Evolutionary conservation across 2,113 vertebrate genomes (phyloP), one percentile per base, ranked within the genome.

Genomic region (Xyliphius kryptos): DNA sequence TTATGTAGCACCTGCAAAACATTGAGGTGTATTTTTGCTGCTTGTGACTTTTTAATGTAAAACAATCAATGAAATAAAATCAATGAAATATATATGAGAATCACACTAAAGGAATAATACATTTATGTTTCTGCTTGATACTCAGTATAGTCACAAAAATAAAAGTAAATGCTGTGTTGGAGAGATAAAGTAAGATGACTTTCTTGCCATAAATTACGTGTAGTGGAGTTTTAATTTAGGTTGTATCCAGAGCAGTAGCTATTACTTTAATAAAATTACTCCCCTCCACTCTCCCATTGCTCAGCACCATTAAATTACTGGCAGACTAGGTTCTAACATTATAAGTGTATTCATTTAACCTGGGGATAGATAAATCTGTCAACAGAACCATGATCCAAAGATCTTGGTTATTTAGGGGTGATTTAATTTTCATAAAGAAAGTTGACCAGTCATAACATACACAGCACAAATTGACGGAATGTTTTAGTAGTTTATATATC

Each of bases 331-430:
- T 65, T 65, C 12, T 56, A 1, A 11, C 21, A 65, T 38, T 65
- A 43, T 11, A 43, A 40, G 54, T 36, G 54, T 57, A 56, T 57
- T 26, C 26, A 66, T 43, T 40, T 43, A 57, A 40, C 63, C 49
- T 50, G 58, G 73, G 71, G 69, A 61, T 68, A 61, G 60, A 74
- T 53, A 21, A 8, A 49, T 46, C 44, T 44, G 2, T 58, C 75
- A 75, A 74, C 76, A 76, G 70, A 52, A 22, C 71, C 66, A 79
- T 58, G 62, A 69, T 75, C 46, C 54, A 63, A 74, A 80, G 74
- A 63, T 61, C 21, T 38, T 65, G 47, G 54, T 68, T 64, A 49
- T 68, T 71, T 62, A 51, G 61, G 57, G 56, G 53, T 65, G 21
- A 77, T 61, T 67, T 54, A 26, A 47, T 8, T 56, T 74, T 57